A percentile compares a stretch with the other conserved stretches of the same genome.
These are phyloP conservation scores for Tricholaema leucomelas DNA, from an alignment of 2,113 vertebrate genomes.

Conservation along the genomic window DNA sequence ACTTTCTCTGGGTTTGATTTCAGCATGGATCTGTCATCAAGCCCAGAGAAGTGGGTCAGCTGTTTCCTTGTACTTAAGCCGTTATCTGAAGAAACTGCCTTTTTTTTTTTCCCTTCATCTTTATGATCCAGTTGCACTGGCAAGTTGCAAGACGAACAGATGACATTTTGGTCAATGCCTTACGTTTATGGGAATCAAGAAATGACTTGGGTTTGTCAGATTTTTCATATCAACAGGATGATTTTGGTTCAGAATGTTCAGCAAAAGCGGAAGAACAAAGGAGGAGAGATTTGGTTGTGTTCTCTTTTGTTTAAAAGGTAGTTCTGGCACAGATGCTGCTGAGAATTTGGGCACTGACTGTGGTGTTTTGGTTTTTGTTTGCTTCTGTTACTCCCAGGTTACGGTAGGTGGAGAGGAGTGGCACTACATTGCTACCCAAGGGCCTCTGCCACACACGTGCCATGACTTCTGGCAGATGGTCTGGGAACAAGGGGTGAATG, in stretches of 20 bases:
- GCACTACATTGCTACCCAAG: constrained; percentile 96
- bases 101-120: neutral
- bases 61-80: neutral
- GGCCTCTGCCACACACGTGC: constrained; percentile 90
- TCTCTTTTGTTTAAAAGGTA: neutral
- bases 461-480: constrained; percentile 99
- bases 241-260: neutral
- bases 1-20: neutral
- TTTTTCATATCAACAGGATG: neutral
- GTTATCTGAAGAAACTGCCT: neutral
- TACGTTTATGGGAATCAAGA: neutral
- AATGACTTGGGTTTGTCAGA: neutral
- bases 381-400: constrained; percentile 74
- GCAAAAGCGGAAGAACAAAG: neutral
- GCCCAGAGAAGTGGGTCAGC: neutral
- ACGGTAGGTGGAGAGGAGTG: constrained; percentile 90
- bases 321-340: neutral
- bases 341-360: neutral
- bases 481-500: constrained; percentile 94
- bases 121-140: neutral
- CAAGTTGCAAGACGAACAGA: neutral
- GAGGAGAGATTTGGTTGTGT: neutral
- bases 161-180: neutral
- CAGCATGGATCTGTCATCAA: neutral
- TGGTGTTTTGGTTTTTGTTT: neutral